Conservation (phyloP, 2,888 invertebrate genomes). For the Podotricha telesiphe region DNA sequence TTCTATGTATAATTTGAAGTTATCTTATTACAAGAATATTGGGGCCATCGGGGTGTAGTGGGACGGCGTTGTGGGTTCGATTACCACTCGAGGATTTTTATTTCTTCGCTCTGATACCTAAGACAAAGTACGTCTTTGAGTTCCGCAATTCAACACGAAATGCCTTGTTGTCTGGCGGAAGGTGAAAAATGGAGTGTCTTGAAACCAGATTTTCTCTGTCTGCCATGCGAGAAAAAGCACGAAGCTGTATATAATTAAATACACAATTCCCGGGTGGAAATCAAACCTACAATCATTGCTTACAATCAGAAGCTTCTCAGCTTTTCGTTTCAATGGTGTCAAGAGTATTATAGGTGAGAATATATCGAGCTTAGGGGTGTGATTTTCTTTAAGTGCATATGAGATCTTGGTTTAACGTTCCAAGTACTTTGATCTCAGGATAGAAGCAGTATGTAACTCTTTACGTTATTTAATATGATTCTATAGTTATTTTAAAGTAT, state of each 20-base stretch:
- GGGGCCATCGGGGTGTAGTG: no score
- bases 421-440: slow-evolving; percentile 31
- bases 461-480: slow-evolving; percentile 9
- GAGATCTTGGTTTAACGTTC: slow-evolving; percentile 38
- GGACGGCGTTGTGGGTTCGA: no score
- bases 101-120: no score
- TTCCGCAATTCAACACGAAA: no score
- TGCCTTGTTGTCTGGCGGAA: no score
- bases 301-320: slow-evolving; percentile 2
- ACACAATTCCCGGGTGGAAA: neutral
- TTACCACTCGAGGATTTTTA: no score
- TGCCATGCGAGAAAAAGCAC: no score
- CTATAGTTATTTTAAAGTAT: neutral
- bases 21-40: neutral
- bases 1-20: neutral
- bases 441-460: slow-evolving; percentile 5
- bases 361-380: slow-evolving; percentile 23
- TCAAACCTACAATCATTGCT: neutral
- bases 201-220: no score
- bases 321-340: slow-evolving; percentile 1
- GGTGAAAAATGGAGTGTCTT: no score
- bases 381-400: slow-evolving; percentile 42
- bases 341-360: slow-evolving; percentile 13
- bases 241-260: no score
- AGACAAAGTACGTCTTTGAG: no score